Base-by-base conservation (phyloP, 2,797 vertebrate species). In the Sebastes paucispinis region DNA sequence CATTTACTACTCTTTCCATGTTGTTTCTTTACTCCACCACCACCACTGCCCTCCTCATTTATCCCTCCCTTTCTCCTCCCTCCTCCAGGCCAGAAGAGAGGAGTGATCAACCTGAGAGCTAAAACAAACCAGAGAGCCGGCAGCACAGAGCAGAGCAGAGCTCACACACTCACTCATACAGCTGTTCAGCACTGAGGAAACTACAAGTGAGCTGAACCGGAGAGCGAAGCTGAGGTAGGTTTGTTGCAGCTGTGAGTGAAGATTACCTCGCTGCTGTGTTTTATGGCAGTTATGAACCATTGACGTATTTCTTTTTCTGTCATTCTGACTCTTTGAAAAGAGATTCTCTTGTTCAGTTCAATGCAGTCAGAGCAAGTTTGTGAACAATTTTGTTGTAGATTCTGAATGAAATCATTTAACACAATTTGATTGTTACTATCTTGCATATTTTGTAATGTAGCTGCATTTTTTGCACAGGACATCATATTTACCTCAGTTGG, bases 81-180 rank as follows among this genome's bases (percentile, higher is more conserved):
- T 91, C 93, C 88, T 89, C 81, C 31, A 8, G 54, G 50, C 88
- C 79, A 85, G 82, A 84, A 55, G 82, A 94, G 91, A 91, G 92
- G 88, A 93, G 93, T 85, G 91, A 90, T 92, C 92, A 91, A 92
- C 94, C 91, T 94, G 91, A 93, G 90, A 91, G 94, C 94, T 94
- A 92, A 92, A 94, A 94, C 88, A 92, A 93, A 93, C 85, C 93
- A 86, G 91, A 79, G 80, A 82, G 67, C 82, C 72, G 77, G 86
- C 85, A 77, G 80, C 32, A 62, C 69, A 65, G 84, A 80, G 74
- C 79, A 77, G 80, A 89, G 86, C 80, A 77, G 80, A 89, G 86
- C 80, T 55, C 39, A 57, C 78, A 69, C 76, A 63, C 54, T 34
- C 55, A 34, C 58, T 66, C 79, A 31, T 52, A 80, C 85, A 89